Conservation (phyloP, 2,113 vertebrate genomes). For the Mus pahari region DNA sequence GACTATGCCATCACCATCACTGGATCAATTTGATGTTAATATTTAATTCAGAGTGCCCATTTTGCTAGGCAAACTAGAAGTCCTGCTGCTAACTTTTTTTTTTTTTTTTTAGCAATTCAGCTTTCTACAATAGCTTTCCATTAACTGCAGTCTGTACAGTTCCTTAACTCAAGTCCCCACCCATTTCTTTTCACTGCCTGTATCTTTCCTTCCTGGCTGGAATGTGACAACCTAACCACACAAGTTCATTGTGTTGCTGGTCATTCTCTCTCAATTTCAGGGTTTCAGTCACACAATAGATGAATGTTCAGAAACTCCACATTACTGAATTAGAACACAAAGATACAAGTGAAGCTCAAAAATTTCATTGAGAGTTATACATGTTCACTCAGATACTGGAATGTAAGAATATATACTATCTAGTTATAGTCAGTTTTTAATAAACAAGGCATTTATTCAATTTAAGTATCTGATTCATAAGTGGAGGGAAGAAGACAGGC, state of each 20-base stretch:
- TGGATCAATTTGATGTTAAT: slow-evolving; percentile 70
- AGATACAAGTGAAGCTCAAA: background rate
- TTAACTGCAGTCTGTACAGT: slow-evolving; percentile 1
- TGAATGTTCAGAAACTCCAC: background rate
- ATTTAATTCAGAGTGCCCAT: slow-evolving; percentile 68
- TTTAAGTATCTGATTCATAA: slow-evolving; percentile 39
- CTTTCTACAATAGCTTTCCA: slow-evolving; percentile 49
- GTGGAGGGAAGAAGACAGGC: background rate
- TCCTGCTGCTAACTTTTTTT: slow-evolving; percentile 66
- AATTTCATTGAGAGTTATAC: background rate
- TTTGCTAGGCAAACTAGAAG: slow-evolving; percentile 65
- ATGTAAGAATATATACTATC: background rate
- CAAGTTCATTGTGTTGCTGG: background rate
- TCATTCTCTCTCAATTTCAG: slow-evolving; percentile 35
- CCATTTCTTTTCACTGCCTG: slow-evolving; percentile 53
- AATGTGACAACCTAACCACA: background rate
- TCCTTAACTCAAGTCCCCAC: slow-evolving; percentile 32
- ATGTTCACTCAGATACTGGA: background rate
- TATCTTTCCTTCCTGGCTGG: slow-evolving; percentile 21
- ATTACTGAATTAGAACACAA: background rate
- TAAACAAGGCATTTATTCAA: slow-evolving; percentile 2
- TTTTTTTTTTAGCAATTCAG: slow-evolving; percentile 34
- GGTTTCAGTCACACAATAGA: background rate
- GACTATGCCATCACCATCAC: slow-evolving; percentile 45
- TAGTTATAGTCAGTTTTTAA: slow-evolving; percentile 38